These are phyloP conservation scores for human (Homo sapiens) DNA, from an alignment of 2,113 vertebrate species.

Conservation along the genomic window GRCh38 chr6:168986501-168987000, in stretches of 20 bases:
- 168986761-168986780: not conserved
- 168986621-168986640: not conserved
- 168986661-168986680: not conserved
- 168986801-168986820: fast-evolving
- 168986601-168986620: not conserved
- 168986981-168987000: no score
- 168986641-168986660: fast-evolving
- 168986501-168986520: no score
- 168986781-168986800: not conserved
- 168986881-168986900: no score
- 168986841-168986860: no score
- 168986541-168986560: not conserved
- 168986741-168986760: not conserved
- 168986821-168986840: no score
- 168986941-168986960: no score
- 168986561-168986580: not conserved
- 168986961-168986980: no score
- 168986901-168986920: no score
- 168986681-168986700: not conserved
- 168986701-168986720: no score
- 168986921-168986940: no score
- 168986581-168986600: not conserved
- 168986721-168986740: not conserved
- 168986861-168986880: no score
- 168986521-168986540: not conserved